Base-by-base conservation (phyloP, 2,888 invertebrate species). In the Lepidocyrtinus sp. region DNA sequence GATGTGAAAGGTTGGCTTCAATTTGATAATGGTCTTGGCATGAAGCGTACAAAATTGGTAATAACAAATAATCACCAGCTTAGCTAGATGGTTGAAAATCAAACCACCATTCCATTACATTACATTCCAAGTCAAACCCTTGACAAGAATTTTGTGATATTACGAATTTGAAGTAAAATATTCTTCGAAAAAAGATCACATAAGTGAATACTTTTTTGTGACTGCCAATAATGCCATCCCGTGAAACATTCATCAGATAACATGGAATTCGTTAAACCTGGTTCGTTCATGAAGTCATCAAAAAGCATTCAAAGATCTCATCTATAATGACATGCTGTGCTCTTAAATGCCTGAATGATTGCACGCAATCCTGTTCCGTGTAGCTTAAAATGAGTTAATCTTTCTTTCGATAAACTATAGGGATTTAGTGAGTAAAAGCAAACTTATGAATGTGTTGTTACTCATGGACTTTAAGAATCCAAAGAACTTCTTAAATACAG, bases 101-200 rank as follows among this genome's bases (percentile, higher is more conserved):
- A 7, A 12, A 36, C 5, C 36, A 36, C 50, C 2, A 19, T 22
- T 50, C 65, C 62, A 15, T 26, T 17, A 15, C 5, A 19, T 17
- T 9, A 21, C 7, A 21, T 61, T 7, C 61, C 3, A 22, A 46
- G 21, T 22, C 22, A 2, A 46, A 75, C 27, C 62, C 69, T 68
- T 75, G 75, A 75, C 75, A 69, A 75, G 68, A 68, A 63, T 63
- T 21, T 61, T 68, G 63, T 63, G 68, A 69, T 75, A 67, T 68
- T 50, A n/a, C 67, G 62, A 24, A 61, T 46, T 62, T 15, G 22
- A 45, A 50, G 21, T 61, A 26, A 22, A 25, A 55, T 67, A 24
- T 55, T n/a, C 36, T 61, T n/a, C 17, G 36, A 17, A 19, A 65
- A 36, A 26, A 21, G 17, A 21, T 36, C 3, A 2, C 65, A 19